Evolutionary conservation across 2,888 invertebrate species (phyloP).

Genomic region (Clostera curtula): DNA sequence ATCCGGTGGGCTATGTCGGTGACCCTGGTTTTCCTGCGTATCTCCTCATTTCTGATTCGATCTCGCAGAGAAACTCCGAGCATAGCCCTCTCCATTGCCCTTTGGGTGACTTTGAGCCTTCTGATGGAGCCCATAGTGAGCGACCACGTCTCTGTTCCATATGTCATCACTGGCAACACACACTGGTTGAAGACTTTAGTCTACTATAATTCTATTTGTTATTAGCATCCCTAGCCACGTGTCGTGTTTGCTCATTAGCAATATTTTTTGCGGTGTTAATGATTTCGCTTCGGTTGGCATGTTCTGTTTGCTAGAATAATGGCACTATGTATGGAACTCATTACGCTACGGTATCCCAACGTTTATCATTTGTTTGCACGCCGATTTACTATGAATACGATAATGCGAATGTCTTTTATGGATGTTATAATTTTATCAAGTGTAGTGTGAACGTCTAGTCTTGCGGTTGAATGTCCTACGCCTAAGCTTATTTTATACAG

Average conservation of each 20-base stretch:
- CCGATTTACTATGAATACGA: conserved; percentile 24
- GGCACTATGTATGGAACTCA: conserved; percentile 21
- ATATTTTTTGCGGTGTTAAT: conserved; percentile 26
- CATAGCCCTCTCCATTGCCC: no score
- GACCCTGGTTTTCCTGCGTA: no score
- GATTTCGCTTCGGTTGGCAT: conserved; percentile 24
- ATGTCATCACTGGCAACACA: no score
- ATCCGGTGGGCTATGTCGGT: no score
- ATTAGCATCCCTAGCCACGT: conserved; percentile 17
- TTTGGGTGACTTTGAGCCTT: no score
- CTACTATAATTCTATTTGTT: no score
- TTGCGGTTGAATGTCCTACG: conserved; percentile 14
- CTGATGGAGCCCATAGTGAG: no score
- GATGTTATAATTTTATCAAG: conserved; percentile 10
- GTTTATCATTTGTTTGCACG: conserved; percentile 25
- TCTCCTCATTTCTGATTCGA: no score
- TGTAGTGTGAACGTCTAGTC: conserved; percentile 3
- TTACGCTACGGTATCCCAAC: conserved; percentile 21
- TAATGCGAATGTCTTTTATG: conserved; percentile 24
- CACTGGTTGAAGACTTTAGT: no score
- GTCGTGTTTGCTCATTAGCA: conserved; percentile 35
- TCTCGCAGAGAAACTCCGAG: no score
- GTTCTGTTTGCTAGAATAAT: conserved; percentile 25
- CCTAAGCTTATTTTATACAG: not conserved
- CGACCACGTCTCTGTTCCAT: no score